Conservation (phyloP, 2,113 vertebrate species). For the Trematomus loennbergii region DNA sequence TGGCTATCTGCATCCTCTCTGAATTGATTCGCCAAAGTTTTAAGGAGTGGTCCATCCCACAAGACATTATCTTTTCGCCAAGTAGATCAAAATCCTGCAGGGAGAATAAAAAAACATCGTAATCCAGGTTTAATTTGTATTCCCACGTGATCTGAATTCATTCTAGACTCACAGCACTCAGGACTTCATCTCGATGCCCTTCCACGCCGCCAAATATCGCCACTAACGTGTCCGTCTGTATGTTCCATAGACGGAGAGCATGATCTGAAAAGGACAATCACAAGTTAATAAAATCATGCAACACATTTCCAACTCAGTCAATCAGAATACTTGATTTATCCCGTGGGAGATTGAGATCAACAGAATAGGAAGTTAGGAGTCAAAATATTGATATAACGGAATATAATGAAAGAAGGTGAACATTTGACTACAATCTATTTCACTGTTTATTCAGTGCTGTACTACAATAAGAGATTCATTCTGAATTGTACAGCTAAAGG, state of each 20-base stretch:
- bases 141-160: fast-evolving
- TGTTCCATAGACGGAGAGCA: constrained; percentile 97
- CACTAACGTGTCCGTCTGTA: constrained; percentile 98
- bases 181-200: constrained; percentile 97
- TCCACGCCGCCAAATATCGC: constrained; percentile 99
- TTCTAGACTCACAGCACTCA: constrained; percentile 93
- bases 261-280: constrained; percentile 86
- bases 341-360: too few species aligned
- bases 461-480: too few species aligned
- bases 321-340: too few species aligned
- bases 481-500: too few species aligned
- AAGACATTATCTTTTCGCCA: constrained; percentile 99
- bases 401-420: too few species aligned
- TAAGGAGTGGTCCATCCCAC: constrained; percentile 99
- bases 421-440: too few species aligned
- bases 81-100: constrained; percentile 96
- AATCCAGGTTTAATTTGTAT: neutral
- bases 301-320: too few species aligned
- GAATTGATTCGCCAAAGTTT: constrained; percentile 99
- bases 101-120: neutral
- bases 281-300: neutral
- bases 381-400: too few species aligned
- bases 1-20: constrained; percentile 96
- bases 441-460: too few species aligned
- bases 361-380: too few species aligned